A percentile compares a stretch with the other conserved stretches of the same genome.
phyloP scores from a whole-genome alignment of 2,113 vertebrate species.

The Centrocercus urophasianus region DNA sequence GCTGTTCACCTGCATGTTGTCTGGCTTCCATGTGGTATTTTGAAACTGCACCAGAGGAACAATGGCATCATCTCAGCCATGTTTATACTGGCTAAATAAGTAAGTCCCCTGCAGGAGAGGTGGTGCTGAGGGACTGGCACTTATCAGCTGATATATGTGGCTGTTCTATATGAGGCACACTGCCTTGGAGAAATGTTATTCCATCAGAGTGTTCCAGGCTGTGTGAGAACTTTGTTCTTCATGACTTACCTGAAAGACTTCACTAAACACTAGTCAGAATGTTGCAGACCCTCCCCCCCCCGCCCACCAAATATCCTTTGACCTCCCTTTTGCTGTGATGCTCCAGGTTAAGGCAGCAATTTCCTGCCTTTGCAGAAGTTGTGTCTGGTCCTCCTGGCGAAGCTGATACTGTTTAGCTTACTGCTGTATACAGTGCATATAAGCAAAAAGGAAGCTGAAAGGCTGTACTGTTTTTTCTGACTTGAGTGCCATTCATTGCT shows the following conservation, averaged over 20 bases:
- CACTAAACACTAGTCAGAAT: background rate
- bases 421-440: background rate
- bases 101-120: background rate
- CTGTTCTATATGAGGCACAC: background rate
- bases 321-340: background rate
- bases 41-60: background rate
- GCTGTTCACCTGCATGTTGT: background rate
- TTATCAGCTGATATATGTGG: fast-evolving
- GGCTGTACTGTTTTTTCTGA: background rate
- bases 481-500: background rate
- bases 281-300: background rate
- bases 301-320: background rate
- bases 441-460: background rate
- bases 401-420: background rate
- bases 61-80: background rate
- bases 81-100: background rate
- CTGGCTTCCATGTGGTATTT: background rate
- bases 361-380: background rate
- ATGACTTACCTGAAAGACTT: background rate
- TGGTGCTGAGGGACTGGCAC: background rate
- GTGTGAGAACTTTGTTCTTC: background rate
- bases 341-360: background rate
- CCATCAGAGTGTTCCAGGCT: background rate
- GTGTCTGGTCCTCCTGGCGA: background rate
- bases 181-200: background rate